Conservation (phyloP, 2,888 invertebrate genomes). For the Gibbula magus region DNA sequence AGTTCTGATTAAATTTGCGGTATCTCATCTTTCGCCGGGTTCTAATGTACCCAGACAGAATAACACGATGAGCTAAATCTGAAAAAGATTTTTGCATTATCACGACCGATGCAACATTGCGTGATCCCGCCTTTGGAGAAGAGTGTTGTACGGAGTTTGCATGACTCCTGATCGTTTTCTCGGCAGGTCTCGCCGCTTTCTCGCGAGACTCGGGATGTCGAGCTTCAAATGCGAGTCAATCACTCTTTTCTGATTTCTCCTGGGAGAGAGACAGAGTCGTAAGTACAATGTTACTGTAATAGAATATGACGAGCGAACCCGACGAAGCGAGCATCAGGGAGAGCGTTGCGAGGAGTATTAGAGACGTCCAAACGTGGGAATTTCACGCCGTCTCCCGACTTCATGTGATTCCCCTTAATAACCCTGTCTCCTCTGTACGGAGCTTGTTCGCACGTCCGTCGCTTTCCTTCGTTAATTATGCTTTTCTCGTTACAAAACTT, state of each 20-base stretch:
- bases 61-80: neutral
- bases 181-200: neutral
- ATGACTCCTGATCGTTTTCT: conserved; percentile 1
- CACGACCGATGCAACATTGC: neutral
- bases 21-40: neutral
- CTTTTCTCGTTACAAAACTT: conserved; percentile 25
- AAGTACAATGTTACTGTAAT: conserved; percentile 5
- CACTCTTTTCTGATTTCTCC: neutral
- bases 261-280: neutral
- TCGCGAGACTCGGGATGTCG: neutral
- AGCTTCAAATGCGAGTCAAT: neutral
- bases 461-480: conserved; percentile 23
- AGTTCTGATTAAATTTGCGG: conserved; percentile 8
- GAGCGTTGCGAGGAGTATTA: neutral
- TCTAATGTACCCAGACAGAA: neutral
- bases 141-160: neutral
- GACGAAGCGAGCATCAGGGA: neutral
- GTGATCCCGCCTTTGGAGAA: neutral
- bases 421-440: neutral
- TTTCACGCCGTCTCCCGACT: neutral
- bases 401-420: conserved; percentile 12
- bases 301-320: neutral
- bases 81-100: conserved; percentile 2
- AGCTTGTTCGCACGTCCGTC: neutral
- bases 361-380: neutral